Percentiles rank a stretch among this genome's conserved stretches.
Conservation (phyloP, 2,113 vertebrate genomes). For the Tretioscincus oriximinensis region DNA sequence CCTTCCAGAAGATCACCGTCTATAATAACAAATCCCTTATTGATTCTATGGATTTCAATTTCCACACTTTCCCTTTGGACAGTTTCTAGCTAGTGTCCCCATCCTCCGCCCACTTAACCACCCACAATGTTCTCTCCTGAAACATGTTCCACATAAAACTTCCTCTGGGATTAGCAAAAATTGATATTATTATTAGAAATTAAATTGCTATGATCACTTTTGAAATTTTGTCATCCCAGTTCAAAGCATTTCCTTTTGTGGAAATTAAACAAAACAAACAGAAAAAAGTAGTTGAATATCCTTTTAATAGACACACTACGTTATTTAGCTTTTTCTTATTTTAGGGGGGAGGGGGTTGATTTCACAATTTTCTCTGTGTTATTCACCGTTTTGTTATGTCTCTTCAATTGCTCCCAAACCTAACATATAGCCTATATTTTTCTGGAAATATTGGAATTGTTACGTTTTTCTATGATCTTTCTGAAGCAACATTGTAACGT, state of each 20-base stretch:
- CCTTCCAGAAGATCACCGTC: constrained; percentile 27
- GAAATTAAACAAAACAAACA: constrained; percentile 38
- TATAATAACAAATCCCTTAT: constrained; percentile 56
- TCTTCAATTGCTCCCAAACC: too few relatives aligned
- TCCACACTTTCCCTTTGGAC: constrained; percentile 58
- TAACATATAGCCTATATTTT: too few relatives aligned
- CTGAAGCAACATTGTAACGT: too few relatives aligned
- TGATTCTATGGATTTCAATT: constrained; percentile 56
- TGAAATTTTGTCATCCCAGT: constrained; percentile 35
- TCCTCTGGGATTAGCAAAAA: constrained; percentile 44
- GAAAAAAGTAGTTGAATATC: not conserved
- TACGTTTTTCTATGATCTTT: too few relatives aligned
- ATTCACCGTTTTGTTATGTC: too few relatives aligned
- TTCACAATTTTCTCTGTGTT: not conserved
- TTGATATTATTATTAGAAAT: constrained; percentile 39
- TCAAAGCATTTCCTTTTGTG: not conserved
- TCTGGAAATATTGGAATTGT: too few relatives aligned
- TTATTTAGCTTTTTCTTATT: not conserved
- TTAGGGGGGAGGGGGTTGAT: not conserved
- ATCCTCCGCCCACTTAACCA: too few relatives aligned
- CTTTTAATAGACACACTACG: constrained; percentile 1
- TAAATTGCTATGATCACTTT: constrained; percentile 11
- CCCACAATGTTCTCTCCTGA: constrained; percentile 44
- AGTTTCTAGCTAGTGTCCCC: constrained; percentile 58
- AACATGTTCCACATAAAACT: constrained; percentile 37